Evolutionary conservation across 2,797 vertebrate genomes (phyloP).

Genomic region (Graptemys geographica): DNA sequence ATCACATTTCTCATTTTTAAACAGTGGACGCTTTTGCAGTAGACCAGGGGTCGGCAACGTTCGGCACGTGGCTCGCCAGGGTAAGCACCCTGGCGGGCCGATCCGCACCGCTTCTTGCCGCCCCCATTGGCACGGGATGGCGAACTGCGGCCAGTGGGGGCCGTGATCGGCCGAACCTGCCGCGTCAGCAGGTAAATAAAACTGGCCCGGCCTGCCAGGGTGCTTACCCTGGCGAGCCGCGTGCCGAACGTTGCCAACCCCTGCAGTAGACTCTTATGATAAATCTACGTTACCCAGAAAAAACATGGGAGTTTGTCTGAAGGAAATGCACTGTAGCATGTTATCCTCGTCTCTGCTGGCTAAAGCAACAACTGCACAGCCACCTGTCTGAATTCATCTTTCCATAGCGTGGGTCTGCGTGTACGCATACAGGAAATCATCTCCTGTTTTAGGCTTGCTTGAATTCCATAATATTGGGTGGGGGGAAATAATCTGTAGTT

Average conservation of each 20-base stretch:
- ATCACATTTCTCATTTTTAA: background rate
- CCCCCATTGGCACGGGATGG: no score
- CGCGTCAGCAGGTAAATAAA: no score
- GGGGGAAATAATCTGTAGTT: background rate
- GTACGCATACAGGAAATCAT: background rate
- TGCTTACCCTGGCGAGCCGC: no score
- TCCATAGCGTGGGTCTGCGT: fast-evolving
- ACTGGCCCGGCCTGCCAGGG: no score
- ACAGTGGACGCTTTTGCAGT: background rate
- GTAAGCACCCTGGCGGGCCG: no score
- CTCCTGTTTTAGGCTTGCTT: background rate
- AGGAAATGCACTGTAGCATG: background rate
- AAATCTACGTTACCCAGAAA: background rate
- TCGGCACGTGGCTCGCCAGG: no score
- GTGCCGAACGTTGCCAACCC: no score
- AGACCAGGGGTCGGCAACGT: background rate
- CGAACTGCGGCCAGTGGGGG: no score
- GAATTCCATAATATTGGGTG: background rate
- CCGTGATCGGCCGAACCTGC: no score
- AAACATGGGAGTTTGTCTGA: background rate
- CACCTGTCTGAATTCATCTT: background rate
- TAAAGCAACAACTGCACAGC: background rate
- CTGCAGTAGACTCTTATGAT: background rate
- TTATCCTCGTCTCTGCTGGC: background rate
- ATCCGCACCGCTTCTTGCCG: no score